phyloP scores from a whole-genome alignment of 2,888 invertebrate genomes.

The Eupithecia insigniata region DNA sequence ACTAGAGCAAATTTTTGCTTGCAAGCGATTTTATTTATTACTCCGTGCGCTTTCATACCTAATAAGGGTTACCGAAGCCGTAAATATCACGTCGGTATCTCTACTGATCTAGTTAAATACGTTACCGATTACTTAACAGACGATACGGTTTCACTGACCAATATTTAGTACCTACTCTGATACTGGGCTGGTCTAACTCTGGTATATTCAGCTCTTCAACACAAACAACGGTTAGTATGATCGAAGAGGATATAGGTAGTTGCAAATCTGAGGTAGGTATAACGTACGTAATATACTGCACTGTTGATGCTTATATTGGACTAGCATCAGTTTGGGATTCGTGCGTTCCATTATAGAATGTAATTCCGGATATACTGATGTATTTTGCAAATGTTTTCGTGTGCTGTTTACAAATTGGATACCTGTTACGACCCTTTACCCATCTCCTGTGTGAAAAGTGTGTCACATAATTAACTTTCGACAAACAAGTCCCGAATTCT shows the following conservation, averaged over 20 bases:
- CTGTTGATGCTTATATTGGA: background rate
- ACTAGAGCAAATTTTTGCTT: background rate
- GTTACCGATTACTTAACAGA: background rate
- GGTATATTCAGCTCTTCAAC: constrained; percentile 24
- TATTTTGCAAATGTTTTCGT: background rate
- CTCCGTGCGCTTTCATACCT: constrained; percentile 11
- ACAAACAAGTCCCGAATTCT: constrained; percentile 6
- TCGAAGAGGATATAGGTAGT: constrained; percentile 11
- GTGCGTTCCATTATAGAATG: background rate
- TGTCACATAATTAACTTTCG: constrained; percentile 13
- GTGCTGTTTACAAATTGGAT: constrained; percentile 20
- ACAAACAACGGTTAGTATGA: constrained; percentile 50
- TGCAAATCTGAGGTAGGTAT: background rate
- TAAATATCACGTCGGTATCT: constrained; percentile 34
- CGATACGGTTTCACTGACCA: background rate
- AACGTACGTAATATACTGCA: background rate
- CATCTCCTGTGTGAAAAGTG: constrained; percentile 1
- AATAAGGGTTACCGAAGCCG: constrained; percentile 30
- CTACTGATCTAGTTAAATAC: constrained; percentile 22
- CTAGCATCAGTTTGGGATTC: background rate
- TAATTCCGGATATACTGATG: background rate
- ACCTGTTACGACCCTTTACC: constrained; percentile 14
- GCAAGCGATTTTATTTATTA: constrained; percentile 9
- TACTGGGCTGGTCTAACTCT: constrained; percentile 13
- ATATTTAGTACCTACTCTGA: background rate